These are phyloP conservation scores for Rhadina sibilatrix DNA, from an alignment of 2,113 vertebrate genomes.

Conservation along the genomic window DNA sequence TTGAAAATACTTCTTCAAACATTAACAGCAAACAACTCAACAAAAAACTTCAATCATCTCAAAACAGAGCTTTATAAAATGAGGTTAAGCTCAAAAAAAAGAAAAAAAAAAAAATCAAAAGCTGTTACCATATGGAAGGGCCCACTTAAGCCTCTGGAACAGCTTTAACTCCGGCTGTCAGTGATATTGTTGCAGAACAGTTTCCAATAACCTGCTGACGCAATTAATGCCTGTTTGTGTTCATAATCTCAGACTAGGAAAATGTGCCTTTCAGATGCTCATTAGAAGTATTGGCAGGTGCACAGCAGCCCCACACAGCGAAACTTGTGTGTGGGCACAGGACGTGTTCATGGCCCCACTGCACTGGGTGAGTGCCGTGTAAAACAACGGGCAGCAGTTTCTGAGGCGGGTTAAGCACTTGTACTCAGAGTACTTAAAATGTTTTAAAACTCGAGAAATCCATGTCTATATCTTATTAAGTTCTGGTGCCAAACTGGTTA, in stretches of 20 bases:
- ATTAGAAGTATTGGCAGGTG: not conserved
- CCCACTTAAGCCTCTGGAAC: not conserved
- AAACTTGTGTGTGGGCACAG: not conserved
- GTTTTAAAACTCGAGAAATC: not conserved
- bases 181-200: not conserved
- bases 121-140: not conserved
- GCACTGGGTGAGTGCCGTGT: accelerated
- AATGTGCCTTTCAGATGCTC: not conserved
- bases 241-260: not conserved
- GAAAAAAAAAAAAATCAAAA: not conserved
- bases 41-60: not conserved
- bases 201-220: not conserved
- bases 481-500: not conserved
- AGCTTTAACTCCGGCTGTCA: not conserved
- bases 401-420: not conserved
- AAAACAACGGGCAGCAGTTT: not conserved
- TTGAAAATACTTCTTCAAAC: not conserved
- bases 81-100: not conserved
- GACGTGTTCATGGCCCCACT: not conserved
- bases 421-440: not conserved
- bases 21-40: not conserved
- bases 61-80: not conserved
- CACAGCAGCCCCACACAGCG: not conserved
- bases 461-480: not conserved
- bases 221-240: not conserved